Evolutionary conservation across 2,888 invertebrate species (phyloP), one percentile per base, ranked within the genome.

Genomic region (Brachynemurus nebulosus): DNA sequence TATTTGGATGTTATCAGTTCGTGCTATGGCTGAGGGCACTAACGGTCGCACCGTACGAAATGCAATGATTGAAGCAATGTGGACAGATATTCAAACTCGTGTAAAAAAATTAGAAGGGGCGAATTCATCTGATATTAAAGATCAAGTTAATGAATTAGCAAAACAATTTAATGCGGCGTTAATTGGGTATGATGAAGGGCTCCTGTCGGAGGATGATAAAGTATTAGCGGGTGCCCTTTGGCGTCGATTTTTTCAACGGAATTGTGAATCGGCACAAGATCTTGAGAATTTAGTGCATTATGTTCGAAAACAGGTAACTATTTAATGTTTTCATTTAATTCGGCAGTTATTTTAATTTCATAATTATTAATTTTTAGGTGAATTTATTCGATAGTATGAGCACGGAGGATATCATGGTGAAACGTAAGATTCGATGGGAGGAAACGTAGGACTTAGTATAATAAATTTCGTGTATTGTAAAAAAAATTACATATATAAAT

Each of bases 131-230:
- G 8, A 25, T 25, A 25, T 33, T 33, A 33, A 14, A 33, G 16
- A 14, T 9, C 80, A 85, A 62, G 67, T 86, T 1, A 54, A 68
- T 23, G 72, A 75, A 44, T 61, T 90, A 17, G 78, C 79, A 1
- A 74, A 84, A 52, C 86, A 90, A 57, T 85, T 92, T 59, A 82
- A 86, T 65, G 89, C 89, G 1, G 78, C 86, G 5, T 59, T 92
- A 11, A 74, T 91, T 47, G 75, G 76, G 1, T 92, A 91, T 57
- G 92, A 93, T 62, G 91, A 92, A 69, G 92, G 91, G 2, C 62
- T 91, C 12, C 66, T 76, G 53, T 70, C 71, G 11, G 23, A 37
- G 3, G 77, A 82, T 57, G 93, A 93, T 58, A 75, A 69, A 54
- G 67, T 80, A 5, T 61, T 93, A 50, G 90, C 92, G 21, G 78